phyloP scores from a whole-genome alignment of 1,140 invertebrate genomes.

The Ceratosolen solmsi region DNA sequence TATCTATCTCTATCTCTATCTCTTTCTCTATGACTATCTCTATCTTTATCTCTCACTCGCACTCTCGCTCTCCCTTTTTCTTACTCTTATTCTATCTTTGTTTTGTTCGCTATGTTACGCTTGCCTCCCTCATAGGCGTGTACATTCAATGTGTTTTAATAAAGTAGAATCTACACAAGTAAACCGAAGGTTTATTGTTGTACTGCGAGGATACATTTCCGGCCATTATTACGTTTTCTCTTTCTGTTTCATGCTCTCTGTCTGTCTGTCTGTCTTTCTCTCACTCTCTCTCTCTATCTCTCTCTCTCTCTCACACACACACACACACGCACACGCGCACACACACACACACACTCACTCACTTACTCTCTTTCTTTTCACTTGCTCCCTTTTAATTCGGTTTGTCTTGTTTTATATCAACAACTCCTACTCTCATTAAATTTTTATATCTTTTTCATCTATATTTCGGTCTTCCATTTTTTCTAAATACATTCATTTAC shows the following conservation, averaged over 20 bases:
- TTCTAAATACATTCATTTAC: no score
- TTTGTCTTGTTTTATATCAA: no score
- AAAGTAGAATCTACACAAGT: constrained; percentile 58
- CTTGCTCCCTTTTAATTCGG: background rate
- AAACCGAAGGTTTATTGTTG: constrained; percentile 56
- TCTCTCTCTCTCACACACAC: background rate
- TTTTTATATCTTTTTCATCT: no score
- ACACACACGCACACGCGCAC: no score
- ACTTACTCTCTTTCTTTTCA: background rate
- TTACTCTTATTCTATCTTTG: constrained; percentile 1
- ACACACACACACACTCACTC: no score
- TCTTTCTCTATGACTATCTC: background rate
- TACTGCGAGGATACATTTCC: constrained; percentile 62
- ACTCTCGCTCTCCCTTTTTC: constrained; percentile 5
- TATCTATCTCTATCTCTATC: background rate
- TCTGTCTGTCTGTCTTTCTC: background rate
- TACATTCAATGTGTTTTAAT: constrained; percentile 57
- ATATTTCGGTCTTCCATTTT: no score
- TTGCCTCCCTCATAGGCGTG: constrained; percentile 5
- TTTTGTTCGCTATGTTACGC: background rate
- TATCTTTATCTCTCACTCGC: background rate
- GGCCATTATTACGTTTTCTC: background rate
- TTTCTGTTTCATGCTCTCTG: background rate
- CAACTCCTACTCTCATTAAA: no score
- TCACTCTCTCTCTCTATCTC: background rate